Base-by-base conservation (phyloP, 2,113 vertebrate genomes). In the Oreotragus oreotragus region DNA sequence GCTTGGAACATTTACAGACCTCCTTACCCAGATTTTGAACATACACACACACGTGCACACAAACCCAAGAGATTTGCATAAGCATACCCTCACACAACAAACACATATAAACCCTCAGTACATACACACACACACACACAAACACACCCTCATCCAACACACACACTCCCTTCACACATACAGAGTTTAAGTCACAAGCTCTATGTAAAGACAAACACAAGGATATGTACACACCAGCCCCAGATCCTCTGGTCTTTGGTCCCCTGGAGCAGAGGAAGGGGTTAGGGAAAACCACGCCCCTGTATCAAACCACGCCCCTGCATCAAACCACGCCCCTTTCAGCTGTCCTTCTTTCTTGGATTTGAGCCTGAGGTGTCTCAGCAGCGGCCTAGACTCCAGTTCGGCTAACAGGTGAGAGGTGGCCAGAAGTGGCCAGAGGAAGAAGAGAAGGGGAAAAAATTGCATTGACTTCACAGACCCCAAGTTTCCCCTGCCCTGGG, bases 371-470 rank as follows among this genome's bases (percentile, higher is more conserved):
- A 92, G 30, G 33, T 36, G 49, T 91, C 85, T 96, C 55, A 30
- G 53, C 60, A 83, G 60, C n/a, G 1, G 21, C 28, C 36, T 43
- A 90, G 62, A 89, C 30, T 23, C 21, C 64, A 25, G 30, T 53
- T 27, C 43, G 0, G 43, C 77, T 36, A 87, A 95, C 64, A 97
- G 97, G 97, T 98, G 85, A 98, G 97, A 21, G 25, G 55, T 81
- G 7, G 45, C 14, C 45, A 10, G 10, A 51, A n/a, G 10, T 76
- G 7, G 45, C 17, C 53, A 11, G 10, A 51, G n/a, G 7, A n/a
- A n/a, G 17, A 43, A 39, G 30, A 70, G 49, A 17, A 5, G 30
- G 73, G 80, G 85, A 51, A 73, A 36, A n/a, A 17, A 88, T 11
- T 15, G 8, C 25, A 43, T 62, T 43, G 51, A 39, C 53, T 81